Percentiles rank a stretch among this genome's conserved stretches.
phyloP scores from a whole-genome alignment of 2,888 invertebrate species.

The Anaspis maculata region DNA sequence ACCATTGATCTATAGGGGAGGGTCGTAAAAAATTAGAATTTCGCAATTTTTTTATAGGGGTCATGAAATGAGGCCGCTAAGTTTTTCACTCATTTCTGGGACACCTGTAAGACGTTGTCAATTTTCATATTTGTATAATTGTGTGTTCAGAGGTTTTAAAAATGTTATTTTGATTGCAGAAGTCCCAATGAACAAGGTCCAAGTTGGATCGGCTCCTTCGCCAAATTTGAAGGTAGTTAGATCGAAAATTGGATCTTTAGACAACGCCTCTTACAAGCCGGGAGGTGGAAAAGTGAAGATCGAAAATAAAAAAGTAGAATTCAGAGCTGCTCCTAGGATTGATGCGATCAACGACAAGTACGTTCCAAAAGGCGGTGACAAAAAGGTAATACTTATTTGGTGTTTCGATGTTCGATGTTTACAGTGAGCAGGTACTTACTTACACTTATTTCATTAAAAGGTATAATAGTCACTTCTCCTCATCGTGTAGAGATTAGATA shows the following conservation, averaged over 20 bases:
- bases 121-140: too few species aligned
- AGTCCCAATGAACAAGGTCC: constrained; percentile 88
- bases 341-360: constrained; percentile 88
- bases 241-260: constrained; percentile 86
- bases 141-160: too few species aligned
- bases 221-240: constrained; percentile 87
- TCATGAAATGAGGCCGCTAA: too few species aligned
- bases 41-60: too few species aligned
- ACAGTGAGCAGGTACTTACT: too few species aligned
- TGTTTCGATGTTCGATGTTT: too few species aligned
- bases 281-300: constrained; percentile 85
- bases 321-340: constrained; percentile 76
- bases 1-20: too few species aligned
- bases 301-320: constrained; percentile 78
- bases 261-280: constrained; percentile 83
- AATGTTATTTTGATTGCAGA: constrained; percentile 49
- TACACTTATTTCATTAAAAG: too few species aligned
- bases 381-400: constrained; percentile 62
- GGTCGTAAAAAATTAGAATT: too few species aligned
- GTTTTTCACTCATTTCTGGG: too few species aligned
- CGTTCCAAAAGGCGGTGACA: constrained; percentile 78
- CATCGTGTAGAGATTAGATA: background rate
- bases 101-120: too few species aligned
- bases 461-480: too few species aligned
- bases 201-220: constrained; percentile 86